Percentiles rank a stretch among this genome's conserved stretches.
Evolutionary conservation across 2,113 vertebrate genomes (phyloP).

Genomic region (Cisticola juncidis): DNA sequence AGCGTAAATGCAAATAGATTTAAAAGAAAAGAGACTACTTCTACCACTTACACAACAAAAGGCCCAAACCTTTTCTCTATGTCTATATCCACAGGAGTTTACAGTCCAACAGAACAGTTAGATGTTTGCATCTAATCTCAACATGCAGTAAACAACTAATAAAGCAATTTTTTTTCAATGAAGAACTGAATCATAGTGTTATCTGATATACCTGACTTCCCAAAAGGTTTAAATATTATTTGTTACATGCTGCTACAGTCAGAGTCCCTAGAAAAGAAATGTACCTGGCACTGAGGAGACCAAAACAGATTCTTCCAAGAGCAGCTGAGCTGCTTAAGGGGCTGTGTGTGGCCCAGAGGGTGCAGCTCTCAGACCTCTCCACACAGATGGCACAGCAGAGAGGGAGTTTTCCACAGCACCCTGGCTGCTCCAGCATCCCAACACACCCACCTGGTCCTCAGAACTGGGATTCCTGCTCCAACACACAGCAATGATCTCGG

Average conservation of each 20-base stretch:
- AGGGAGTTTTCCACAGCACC: not conserved
- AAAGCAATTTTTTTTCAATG: not conserved
- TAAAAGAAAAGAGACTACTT: not conserved
- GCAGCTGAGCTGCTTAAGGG: not conserved
- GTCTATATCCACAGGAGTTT: not conserved
- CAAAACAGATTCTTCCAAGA: too few species aligned
- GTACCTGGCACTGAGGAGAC: not conserved
- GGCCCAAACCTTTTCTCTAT: not conserved
- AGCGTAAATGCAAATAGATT: slow-evolving; percentile 11
- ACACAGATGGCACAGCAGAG: not conserved
- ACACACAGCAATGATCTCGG: rapidly evolving
- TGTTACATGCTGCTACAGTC: not conserved
- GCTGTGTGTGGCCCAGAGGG: rapidly evolving
- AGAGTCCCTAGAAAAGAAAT: not conserved
- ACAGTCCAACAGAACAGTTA: rapidly evolving
- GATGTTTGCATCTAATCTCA: not conserved
- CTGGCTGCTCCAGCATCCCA: not conserved
- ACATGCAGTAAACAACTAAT: not conserved
- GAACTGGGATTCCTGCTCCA: rapidly evolving
- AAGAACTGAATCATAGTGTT: not conserved
- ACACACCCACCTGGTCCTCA: not conserved
- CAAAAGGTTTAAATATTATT: not conserved
- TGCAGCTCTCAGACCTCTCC: too few species aligned
- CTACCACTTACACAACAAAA: not conserved
- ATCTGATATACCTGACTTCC: rapidly evolving